Evolutionary conservation across 2,888 invertebrate genomes (phyloP).

Genomic region (Sylvicola cinctus): DNA sequence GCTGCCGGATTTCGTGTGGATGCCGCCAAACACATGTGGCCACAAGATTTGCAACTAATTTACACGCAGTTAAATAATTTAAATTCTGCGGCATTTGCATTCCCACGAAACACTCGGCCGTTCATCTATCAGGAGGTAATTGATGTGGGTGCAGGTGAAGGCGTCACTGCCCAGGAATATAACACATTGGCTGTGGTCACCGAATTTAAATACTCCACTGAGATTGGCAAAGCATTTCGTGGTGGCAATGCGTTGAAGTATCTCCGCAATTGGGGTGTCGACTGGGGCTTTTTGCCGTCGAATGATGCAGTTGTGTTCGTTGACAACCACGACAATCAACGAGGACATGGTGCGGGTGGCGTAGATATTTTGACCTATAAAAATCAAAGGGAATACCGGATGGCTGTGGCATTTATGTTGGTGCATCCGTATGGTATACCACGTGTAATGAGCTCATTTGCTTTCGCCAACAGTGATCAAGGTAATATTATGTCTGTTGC

Average conservation of each 20-base stretch:
- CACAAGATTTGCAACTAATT: conserved; percentile 34
- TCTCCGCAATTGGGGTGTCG: conserved; percentile 39
- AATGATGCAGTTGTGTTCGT: conserved; percentile 51
- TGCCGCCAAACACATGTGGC: conserved; percentile 32
- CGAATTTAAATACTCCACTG: conserved; percentile 37
- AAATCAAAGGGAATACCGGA: conserved; percentile 42
- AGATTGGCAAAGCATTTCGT: conserved; percentile 30
- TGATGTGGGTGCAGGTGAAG: conserved; percentile 21
- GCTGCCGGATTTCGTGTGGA: conserved; percentile 34
- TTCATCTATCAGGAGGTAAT: conserved; percentile 61
- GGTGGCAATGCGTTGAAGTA: conserved; percentile 41
- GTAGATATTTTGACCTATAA: conserved; percentile 50
- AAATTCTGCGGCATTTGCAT: conserved; percentile 42
- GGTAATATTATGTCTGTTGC: too few relatives aligned
- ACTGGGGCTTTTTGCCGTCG: conserved; percentile 42
- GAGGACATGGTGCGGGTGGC: conserved; percentile 41
- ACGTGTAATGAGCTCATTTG: conserved; percentile 70
- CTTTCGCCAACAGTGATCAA: conserved; percentile 37
- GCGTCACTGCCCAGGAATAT: conserved; percentile 19
- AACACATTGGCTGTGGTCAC: conserved; percentile 37
- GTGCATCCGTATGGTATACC: conserved; percentile 65
- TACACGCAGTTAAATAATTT: conserved; percentile 37
- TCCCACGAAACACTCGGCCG: conserved; percentile 37
- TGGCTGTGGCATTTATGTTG: conserved; percentile 70
- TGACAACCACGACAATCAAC: conserved; percentile 83